phyloP scores from a whole-genome alignment of 2,888 invertebrate species.

The Erebia ligea region DNA sequence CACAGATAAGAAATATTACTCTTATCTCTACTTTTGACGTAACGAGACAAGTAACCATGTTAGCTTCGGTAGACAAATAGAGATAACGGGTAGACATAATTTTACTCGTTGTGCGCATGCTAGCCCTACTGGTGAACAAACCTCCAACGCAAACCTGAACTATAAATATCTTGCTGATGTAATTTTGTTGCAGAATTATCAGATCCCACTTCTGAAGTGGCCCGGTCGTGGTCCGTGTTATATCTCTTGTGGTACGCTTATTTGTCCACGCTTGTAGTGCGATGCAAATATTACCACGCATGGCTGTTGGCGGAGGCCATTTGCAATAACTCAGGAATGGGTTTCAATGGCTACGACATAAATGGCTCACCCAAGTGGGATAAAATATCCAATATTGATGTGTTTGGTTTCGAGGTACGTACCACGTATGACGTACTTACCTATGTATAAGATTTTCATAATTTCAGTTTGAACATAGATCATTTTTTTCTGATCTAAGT shows the following conservation, averaged over 20 bases:
- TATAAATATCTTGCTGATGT: background rate
- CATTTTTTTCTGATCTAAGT: too few relatives aligned
- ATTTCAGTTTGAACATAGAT: too few relatives aligned
- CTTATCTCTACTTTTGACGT: too few relatives aligned
- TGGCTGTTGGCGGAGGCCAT: constrained; percentile 98
- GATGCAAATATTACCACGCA: constrained; percentile 98
- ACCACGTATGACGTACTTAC: constrained; percentile 85
- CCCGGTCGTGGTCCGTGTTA: constrained; percentile 74
- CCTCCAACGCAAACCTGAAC: too few relatives aligned
- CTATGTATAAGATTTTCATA: background rate
- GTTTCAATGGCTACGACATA: constrained; percentile 92
- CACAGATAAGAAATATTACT: too few relatives aligned
- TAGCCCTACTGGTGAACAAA: too few relatives aligned
- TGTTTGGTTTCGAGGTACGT: constrained; percentile 92
- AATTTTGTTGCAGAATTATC: constrained; percentile 58
- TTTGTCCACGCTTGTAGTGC: constrained; percentile 90
- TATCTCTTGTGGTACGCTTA: constrained; percentile 87
- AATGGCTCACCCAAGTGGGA: constrained; percentile 94
- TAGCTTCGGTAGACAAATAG: too few relatives aligned
- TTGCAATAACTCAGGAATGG: constrained; percentile 97
- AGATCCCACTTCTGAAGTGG: constrained; percentile 74
- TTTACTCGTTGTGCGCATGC: too few relatives aligned
- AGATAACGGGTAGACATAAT: too few relatives aligned
- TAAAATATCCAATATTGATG: constrained; percentile 95
- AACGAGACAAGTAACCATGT: too few relatives aligned